phyloP scores from a whole-genome alignment of 2,113 vertebrate genomes.

The Scalopus aquaticus region DNA sequence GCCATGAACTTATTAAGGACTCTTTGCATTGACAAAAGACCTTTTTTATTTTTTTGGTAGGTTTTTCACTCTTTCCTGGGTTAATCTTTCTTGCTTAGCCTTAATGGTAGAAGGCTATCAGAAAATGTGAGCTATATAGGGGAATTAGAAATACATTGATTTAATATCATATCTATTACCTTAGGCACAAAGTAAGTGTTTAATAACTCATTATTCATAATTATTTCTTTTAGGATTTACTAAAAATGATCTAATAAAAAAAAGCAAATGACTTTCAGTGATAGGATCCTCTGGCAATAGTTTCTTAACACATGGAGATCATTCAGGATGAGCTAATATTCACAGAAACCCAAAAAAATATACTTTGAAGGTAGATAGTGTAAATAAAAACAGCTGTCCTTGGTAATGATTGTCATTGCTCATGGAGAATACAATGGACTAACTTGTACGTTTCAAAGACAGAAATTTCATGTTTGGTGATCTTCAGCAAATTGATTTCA shows the following conservation, averaged over 20 bases:
- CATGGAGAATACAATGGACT: not conserved
- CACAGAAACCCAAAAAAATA: not conserved
- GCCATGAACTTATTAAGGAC: not conserved
- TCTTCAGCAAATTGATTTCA: not conserved
- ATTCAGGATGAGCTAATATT: not conserved
- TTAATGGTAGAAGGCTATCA: not conserved
- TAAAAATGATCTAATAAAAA: not conserved
- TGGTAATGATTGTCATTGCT: not conserved
- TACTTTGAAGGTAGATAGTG: not conserved
- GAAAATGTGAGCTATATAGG: not conserved
- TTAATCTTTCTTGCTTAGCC: not conserved
- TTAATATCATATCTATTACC: not conserved
- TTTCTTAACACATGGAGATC: not conserved
- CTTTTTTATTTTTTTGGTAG: not conserved
- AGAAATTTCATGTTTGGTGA: not conserved
- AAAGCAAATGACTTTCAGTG: not conserved
- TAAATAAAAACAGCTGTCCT: not conserved
- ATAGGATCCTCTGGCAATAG: not conserved
- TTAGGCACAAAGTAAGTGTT: not conserved
- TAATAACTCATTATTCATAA: not conserved
- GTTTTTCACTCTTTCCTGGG: not conserved
- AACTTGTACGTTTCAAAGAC: not conserved
- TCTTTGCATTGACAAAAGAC: conserved; percentile 18
- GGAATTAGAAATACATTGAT: not conserved
- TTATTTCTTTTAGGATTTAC: conserved; percentile 18